A percentile compares a stretch with the other conserved stretches of the same genome.
These are phyloP conservation scores for Ostrea edulis DNA, from an alignment of 1,140 invertebrate genomes.

Conservation along the genomic window DNA sequence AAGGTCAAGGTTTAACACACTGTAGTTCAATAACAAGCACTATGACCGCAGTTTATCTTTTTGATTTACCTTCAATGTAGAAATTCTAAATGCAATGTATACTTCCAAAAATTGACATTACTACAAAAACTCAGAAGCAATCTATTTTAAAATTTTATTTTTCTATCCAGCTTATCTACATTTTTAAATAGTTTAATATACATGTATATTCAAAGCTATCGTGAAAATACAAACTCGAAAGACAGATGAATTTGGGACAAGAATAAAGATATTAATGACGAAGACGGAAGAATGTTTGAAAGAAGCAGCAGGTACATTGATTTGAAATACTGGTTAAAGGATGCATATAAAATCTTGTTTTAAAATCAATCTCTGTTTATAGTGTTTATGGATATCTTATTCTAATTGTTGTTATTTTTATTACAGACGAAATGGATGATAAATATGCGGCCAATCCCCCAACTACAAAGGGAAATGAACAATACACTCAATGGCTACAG, in stretches of 20 bases:
- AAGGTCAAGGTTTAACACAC: no score
- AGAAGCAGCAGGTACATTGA: not conserved
- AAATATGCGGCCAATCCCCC: not conserved
- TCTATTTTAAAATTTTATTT: not conserved
- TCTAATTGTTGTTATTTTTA: not conserved
- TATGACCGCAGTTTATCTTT: no score
- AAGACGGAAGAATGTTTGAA: not conserved
- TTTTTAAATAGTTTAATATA: not conserved
- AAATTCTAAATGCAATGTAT: no score
- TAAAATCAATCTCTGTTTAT: no score
- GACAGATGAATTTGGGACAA: not conserved
- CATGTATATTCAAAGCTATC: not conserved
- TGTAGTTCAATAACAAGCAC: no score
- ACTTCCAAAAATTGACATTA: no score
- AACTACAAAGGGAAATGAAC: not conserved
- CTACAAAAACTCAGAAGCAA: no score
- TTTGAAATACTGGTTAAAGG: not conserved
- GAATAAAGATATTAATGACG: not conserved
- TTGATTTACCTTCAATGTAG: no score
- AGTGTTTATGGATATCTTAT: no score
- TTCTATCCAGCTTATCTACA: no score
- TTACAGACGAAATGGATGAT: not conserved
- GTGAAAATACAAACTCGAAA: not conserved
- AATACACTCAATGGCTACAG: slow-evolving; percentile 18
- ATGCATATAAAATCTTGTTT: no score